Conservation (phyloP, 2,113 vertebrate species). For the Litocranius walleri region DNA sequence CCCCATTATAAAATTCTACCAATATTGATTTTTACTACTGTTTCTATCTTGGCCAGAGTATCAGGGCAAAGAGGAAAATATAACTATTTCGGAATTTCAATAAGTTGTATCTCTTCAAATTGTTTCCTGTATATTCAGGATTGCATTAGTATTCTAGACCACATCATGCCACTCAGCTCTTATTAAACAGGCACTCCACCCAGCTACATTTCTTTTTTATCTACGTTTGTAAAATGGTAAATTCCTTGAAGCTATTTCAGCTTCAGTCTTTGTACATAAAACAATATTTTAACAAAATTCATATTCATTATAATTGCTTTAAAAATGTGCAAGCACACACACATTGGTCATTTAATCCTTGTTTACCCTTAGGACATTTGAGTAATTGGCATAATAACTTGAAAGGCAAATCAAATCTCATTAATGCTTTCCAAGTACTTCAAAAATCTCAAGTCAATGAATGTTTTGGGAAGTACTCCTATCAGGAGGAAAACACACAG, state of each 20-base stretch:
- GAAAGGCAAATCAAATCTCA: conserved; percentile 67
- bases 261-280: conserved; percentile 31
- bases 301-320: conserved; percentile 26
- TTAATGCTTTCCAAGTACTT: conserved; percentile 59
- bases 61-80: not conserved
- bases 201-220: not conserved
- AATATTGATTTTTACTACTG: not conserved
- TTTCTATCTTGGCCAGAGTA: not conserved
- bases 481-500: not conserved
- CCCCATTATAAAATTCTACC: not conserved
- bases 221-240: conserved; percentile 40
- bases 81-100: not conserved
- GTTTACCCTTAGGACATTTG: conserved; percentile 59
- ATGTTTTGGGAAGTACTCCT: conserved; percentile 10
- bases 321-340: conserved; percentile 40
- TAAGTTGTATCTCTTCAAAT: not conserved
- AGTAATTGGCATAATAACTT: conserved; percentile 71
- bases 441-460: conserved; percentile 54
- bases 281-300: conserved; percentile 61
- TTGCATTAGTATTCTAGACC: not conserved
- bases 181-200: not conserved
- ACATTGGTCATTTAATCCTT: conserved; percentile 48
- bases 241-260: conserved; percentile 55
- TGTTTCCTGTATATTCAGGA: not conserved
- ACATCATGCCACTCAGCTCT: not conserved